Evolutionary conservation across 2,797 vertebrate species (phyloP).

Genomic region (Arrhamphus sclerolepis): DNA sequence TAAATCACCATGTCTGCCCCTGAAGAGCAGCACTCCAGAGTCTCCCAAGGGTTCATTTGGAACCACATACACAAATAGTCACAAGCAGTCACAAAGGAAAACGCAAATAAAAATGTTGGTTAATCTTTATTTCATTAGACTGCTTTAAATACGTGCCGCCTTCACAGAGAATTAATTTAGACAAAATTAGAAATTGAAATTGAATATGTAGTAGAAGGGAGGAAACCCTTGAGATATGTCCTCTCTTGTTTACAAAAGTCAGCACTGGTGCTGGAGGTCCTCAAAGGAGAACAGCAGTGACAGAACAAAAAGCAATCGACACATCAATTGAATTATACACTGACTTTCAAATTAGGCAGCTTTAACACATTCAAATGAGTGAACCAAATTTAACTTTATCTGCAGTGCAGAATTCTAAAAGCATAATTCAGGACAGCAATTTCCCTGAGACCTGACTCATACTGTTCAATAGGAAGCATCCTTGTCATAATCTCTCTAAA

Average conservation of each 20-base stretch:
- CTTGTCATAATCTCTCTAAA: slow-evolving; percentile 40
- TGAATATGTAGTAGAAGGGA: slow-evolving; percentile 67
- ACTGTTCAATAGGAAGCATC: slow-evolving; percentile 54
- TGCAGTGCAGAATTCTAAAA: slow-evolving; percentile 68
- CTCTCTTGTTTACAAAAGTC: slow-evolving; percentile 57
- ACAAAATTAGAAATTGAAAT: slow-evolving; percentile 70
- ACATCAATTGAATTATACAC: slow-evolving; percentile 50
- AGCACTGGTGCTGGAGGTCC: slow-evolving; percentile 20
- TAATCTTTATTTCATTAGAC: slow-evolving; percentile 72
- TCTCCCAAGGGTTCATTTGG: slow-evolving; percentile 65
- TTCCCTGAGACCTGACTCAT: slow-evolving; percentile 58
- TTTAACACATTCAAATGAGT: slow-evolving; percentile 58
- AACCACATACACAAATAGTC: slow-evolving; percentile 56
- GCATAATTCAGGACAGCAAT: slow-evolving; percentile 65
- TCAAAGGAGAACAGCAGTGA: slow-evolving; percentile 47
- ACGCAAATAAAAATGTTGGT: slow-evolving; percentile 57
- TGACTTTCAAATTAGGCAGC: slow-evolving; percentile 33
- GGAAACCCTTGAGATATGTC: slow-evolving; percentile 62
- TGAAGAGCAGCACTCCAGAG: slow-evolving; percentile 55
- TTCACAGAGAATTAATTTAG: slow-evolving; percentile 66
- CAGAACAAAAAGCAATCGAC: slow-evolving; percentile 52
- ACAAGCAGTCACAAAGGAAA: slow-evolving; percentile 50
- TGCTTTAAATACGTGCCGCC: slow-evolving; percentile 53
- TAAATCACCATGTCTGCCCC: slow-evolving; percentile 72
- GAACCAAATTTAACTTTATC: slow-evolving; percentile 63